Percentiles rank a stretch among this genome's conserved stretches.
These are phyloP conservation scores for Serilophus lunatus DNA, from an alignment of 2,113 vertebrate species.

Conservation along the genomic window DNA sequence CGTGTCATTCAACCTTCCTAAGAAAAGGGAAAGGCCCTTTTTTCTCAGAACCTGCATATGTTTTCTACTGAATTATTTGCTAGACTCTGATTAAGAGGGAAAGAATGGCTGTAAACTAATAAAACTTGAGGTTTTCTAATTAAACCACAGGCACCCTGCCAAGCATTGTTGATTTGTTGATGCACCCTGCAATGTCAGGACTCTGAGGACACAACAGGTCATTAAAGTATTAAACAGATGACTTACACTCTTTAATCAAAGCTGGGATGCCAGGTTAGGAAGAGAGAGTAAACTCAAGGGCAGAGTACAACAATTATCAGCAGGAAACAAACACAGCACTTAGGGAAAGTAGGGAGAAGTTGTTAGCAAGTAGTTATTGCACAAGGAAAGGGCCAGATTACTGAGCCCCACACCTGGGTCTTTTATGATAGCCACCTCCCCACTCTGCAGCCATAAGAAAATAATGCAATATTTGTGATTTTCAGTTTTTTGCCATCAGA, in stretches of 20 bases:
- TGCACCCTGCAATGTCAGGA: constrained; percentile 52
- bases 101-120: constrained; percentile 61
- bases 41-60: background rate
- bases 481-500: background rate
- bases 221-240: constrained; percentile 61
- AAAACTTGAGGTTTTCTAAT: constrained; percentile 62
- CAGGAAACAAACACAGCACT: constrained; percentile 4
- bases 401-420: background rate
- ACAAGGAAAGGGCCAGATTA: background rate
- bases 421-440: background rate
- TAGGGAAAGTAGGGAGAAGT: constrained; percentile 2
- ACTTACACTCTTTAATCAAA: constrained; percentile 55
- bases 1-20: background rate
- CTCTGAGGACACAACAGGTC: constrained; percentile 43
- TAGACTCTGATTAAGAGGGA: constrained; percentile 50
- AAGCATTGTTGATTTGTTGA: constrained; percentile 51
- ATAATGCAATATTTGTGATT: background rate
- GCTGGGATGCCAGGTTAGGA: constrained; percentile 31
- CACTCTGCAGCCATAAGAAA: background rate
- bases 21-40: background rate
- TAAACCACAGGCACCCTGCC: constrained; percentile 49
- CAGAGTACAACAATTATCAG: constrained; percentile 48
- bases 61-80: constrained; percentile 49
- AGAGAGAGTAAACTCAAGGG: constrained; percentile 21
- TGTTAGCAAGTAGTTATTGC: background rate